A percentile compares a stretch with the other conserved stretches of the same genome.
These are phyloP conservation scores for Papilio protenor DNA, from an alignment of 2,888 invertebrate genomes.

Conservation along the genomic window DNA sequence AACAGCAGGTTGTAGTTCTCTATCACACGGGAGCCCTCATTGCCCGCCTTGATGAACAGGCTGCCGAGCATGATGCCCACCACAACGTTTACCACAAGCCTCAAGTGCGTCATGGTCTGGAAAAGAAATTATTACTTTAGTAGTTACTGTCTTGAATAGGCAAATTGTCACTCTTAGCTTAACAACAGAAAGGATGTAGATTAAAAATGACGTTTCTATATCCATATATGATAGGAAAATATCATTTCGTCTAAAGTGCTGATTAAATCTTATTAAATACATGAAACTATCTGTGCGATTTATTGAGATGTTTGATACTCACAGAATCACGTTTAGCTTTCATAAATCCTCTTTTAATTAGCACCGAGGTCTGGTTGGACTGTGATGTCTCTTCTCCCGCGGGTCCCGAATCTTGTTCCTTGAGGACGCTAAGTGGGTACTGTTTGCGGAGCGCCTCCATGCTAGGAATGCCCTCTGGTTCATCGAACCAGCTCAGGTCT, in stretches of 20 bases:
- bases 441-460: constrained; percentile 84
- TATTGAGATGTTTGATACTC: constrained; percentile 53
- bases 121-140: constrained; percentile 54
- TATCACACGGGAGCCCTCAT: constrained; percentile 89
- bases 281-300: neutral
- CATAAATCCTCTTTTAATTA: constrained; percentile 88
- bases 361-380: constrained; percentile 88
- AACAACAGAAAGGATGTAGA: too few relatives aligned
- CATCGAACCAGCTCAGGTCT: constrained; percentile 87
- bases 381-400: constrained; percentile 88
- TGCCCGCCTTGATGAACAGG: constrained; percentile 89
- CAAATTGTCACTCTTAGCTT: neutral
- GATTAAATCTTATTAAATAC: neutral
- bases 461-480: constrained; percentile 82
- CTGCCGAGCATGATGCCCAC: constrained; percentile 91
- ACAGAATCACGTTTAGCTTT: constrained; percentile 90
- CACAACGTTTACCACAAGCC: constrained; percentile 89
- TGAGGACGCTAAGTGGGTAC: constrained; percentile 79
- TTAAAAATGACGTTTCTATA: too few relatives aligned
- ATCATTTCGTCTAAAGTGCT: neutral
- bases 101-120: constrained; percentile 90
- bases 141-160: neutral
- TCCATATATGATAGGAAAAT: too few relatives aligned
- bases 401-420: constrained; percentile 70
- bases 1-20: constrained; percentile 95